Percentiles rank a stretch among this genome's conserved stretches.
phyloP scores from a whole-genome alignment of 2,113 vertebrate genomes.

The Silurus asotus region DNA sequence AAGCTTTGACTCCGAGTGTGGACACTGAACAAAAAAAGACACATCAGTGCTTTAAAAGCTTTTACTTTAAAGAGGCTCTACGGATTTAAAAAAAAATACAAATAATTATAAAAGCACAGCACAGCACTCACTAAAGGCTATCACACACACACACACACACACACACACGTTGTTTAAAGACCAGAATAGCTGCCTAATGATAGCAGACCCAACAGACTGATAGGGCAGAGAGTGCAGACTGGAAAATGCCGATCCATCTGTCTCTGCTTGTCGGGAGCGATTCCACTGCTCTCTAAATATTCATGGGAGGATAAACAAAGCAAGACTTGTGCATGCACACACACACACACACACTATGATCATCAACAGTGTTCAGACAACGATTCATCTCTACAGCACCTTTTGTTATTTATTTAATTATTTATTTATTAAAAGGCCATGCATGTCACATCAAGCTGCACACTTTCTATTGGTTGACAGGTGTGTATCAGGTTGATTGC shows the following conservation, averaged over 20 bases:
- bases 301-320: slow-evolving; percentile 34
- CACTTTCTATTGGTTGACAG: not conserved
- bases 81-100: not conserved
- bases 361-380: not conserved
- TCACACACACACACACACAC: not conserved
- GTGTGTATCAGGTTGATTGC: not conserved
- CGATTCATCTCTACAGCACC: not conserved
- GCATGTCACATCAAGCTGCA: not conserved
- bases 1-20: not conserved
- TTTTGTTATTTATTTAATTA: not conserved
- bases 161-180: not conserved
- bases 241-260: slow-evolving; percentile 47
- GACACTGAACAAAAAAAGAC: not conserved
- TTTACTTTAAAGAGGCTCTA: not conserved
- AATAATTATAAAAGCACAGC: not conserved
- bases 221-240: slow-evolving; percentile 29
- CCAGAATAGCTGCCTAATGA: not conserved
- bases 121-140: not conserved
- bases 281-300: slow-evolving; percentile 37
- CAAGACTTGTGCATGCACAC: not conserved
- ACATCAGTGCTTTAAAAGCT: not conserved
- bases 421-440: not conserved
- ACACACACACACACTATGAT: not conserved
- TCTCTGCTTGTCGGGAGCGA: slow-evolving; percentile 28
- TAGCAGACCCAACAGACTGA: slow-evolving; percentile 35